These are phyloP conservation scores for Gambelia wislizenii DNA, from an alignment of 2,797 vertebrate genomes.

Conservation along the genomic window DNA sequence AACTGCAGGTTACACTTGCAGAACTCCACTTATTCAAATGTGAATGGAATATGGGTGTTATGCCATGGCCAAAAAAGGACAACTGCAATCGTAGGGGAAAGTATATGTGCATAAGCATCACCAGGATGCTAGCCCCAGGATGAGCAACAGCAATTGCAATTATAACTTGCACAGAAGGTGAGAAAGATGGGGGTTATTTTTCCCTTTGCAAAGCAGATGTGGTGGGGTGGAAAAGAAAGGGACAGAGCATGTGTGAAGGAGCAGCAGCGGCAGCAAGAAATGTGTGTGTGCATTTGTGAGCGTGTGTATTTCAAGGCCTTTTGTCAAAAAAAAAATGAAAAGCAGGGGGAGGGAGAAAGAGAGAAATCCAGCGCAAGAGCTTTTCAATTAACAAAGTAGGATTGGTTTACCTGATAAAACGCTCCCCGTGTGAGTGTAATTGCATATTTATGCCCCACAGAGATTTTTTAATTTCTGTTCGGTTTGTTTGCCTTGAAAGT, in stretches of 20 bases:
- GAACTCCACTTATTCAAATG: no score
- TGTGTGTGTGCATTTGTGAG: not conserved
- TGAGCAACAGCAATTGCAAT: not conserved
- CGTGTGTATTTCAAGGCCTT: constrained; percentile 70
- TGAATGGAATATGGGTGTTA: no score
- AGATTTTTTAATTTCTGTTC: constrained; percentile 90
- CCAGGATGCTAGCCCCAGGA: no score
- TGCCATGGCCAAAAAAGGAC: no score
- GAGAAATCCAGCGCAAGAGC: constrained; percentile 75
- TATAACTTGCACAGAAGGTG: not conserved
- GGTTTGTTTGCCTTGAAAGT: constrained; percentile 88
- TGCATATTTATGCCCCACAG: constrained; percentile 89
- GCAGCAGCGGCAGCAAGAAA: no score
- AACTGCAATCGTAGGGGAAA: no score
- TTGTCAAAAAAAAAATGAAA: constrained; percentile 73
- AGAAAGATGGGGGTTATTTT: not conserved
- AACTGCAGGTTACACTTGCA: no score
- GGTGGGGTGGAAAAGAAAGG: not conserved
- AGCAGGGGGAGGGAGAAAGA: constrained; percentile 14
- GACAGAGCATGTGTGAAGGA: no score
- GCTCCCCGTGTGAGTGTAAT: constrained; percentile 88
- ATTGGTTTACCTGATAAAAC: constrained; percentile 90
- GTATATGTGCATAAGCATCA: no score
- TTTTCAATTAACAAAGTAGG: constrained; percentile 88
- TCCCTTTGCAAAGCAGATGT: not conserved